phyloP scores from a whole-genome alignment of 1,140 invertebrate species.

The Sycophaga agraensis region DNA sequence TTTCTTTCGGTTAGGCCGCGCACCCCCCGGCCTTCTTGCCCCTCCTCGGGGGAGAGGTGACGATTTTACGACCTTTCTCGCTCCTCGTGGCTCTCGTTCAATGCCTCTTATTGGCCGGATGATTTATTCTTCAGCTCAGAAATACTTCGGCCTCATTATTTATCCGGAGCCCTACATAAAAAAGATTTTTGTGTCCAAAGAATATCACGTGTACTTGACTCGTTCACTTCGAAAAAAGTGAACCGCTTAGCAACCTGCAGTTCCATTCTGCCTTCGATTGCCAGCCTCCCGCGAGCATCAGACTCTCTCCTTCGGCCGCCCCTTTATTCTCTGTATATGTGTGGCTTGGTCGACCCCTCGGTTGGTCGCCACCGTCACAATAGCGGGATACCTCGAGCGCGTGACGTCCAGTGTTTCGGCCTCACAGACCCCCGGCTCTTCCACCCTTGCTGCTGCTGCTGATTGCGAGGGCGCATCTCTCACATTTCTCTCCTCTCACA shows the following conservation, averaged over 20 bases:
- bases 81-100: not conserved
- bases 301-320: not conserved
- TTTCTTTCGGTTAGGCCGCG: not conserved
- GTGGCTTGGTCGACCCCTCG: not conserved
- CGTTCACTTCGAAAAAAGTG: no score
- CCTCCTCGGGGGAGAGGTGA: conserved; percentile 8
- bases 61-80: conserved; percentile 17
- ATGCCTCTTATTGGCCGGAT: conserved; percentile 1
- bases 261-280: not conserved
- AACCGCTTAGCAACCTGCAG: no score
- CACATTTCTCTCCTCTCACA: not conserved
- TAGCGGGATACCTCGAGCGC: conserved; percentile 24
- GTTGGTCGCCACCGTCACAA: conserved; percentile 2
- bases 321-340: not conserved
- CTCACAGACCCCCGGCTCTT: conserved; percentile 17
- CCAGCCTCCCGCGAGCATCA: not conserved
- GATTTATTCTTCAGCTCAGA: not conserved
- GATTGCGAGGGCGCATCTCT: conserved; percentile 26
- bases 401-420: conserved; percentile 20
- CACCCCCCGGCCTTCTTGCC: not conserved
- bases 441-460: conserved; percentile 20
- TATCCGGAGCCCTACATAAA: no score
- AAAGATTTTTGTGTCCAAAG: no score
- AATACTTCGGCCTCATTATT: no score
- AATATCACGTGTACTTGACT: no score